phyloP scores from a whole-genome alignment of 2,113 vertebrate genomes.

The Salvelinus sp. region DNA sequence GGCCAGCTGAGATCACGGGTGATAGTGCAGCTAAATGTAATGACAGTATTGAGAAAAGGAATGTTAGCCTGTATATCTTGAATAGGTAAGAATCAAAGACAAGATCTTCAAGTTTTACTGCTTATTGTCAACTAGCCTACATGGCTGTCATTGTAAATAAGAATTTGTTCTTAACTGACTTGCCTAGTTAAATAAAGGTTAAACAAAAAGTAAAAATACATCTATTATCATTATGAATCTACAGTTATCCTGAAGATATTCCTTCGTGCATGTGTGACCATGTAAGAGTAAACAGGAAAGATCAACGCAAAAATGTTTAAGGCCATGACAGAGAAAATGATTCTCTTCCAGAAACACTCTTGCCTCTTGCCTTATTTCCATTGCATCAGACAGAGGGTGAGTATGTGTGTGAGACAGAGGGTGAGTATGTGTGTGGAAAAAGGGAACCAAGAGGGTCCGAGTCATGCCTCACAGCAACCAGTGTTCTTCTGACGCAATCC shows the following conservation, averaged over 20 bases:
- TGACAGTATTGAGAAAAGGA: background rate
- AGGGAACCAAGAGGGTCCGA: too few species aligned
- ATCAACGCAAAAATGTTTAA: background rate
- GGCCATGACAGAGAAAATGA: background rate
- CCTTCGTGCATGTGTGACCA: background rate
- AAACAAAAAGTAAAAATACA: too few species aligned
- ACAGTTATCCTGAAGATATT: too few species aligned
- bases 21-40: background rate
- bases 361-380: background rate
- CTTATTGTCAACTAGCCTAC: background rate
- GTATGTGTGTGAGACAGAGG: background rate
- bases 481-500: background rate
- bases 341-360: background rate
- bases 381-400: background rate
- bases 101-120: background rate
- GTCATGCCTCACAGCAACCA: too few species aligned
- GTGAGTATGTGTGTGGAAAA: background rate
- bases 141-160: too few species aligned
- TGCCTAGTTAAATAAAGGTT: too few species aligned
- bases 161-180: too few species aligned
- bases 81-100: background rate
- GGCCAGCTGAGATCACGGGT: background rate
- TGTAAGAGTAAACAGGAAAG: background rate
- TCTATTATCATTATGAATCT: background rate
- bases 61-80: background rate